A percentile compares a stretch with the other conserved stretches of the same genome.
Evolutionary conservation across 1,140 invertebrate species (phyloP).

Genomic region (Listronotus bonariensis): DNA sequence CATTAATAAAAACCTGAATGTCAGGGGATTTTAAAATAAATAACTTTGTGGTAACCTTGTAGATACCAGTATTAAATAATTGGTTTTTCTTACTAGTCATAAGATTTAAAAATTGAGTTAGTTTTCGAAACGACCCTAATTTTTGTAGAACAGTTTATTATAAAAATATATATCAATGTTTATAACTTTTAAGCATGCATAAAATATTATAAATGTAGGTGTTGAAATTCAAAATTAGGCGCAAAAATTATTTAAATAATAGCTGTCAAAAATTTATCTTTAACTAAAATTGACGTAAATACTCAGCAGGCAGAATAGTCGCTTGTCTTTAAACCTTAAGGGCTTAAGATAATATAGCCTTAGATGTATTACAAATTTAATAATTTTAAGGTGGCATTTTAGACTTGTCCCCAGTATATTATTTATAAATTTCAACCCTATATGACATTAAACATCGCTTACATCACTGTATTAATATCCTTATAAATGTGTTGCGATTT

Average conservation of each 20-base stretch:
- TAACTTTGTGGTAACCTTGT: no score
- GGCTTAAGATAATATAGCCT: constrained; percentile 40
- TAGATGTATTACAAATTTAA: constrained; percentile 41
- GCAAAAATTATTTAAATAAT: constrained; percentile 13
- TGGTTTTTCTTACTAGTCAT: no score
- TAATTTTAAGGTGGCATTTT: constrained; percentile 46
- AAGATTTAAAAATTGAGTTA: no score
- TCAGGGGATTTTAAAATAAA: no score
- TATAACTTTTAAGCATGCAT: constrained; percentile 44
- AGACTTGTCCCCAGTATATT: constrained; percentile 39
- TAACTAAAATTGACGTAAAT: constrained; percentile 28
- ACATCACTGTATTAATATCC: constrained; percentile 11
- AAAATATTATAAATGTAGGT: constrained; percentile 41
- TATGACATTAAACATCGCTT: constrained; percentile 22
- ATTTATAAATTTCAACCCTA: constrained; percentile 25
- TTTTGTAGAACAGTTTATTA: background rate
- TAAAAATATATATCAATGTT: constrained; percentile 45
- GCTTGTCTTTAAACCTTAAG: constrained; percentile 39
- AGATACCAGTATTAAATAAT: no score
- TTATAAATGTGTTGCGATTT: constrained; percentile 16
- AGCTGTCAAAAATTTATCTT: constrained; percentile 22
- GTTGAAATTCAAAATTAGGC: constrained; percentile 38
- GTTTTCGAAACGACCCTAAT: no score
- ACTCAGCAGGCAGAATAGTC: constrained; percentile 37
- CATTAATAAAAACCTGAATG: no score